Conservation (phyloP, 2,888 invertebrate species). For the Tetheella fluctuosa region DNA sequence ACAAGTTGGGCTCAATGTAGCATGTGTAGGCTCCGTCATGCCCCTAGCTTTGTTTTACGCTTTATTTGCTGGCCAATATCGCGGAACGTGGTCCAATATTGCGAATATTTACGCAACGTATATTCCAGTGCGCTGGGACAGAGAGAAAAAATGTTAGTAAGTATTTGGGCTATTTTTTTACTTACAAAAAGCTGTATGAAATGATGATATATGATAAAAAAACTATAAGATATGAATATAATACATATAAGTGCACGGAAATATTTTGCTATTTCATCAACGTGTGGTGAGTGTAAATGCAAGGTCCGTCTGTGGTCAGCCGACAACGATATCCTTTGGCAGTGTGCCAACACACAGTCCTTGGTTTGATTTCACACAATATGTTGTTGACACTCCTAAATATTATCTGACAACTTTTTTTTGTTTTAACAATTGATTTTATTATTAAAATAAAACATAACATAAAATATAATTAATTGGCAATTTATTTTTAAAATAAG, state of each 20-base stretch:
- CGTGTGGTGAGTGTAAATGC: neutral
- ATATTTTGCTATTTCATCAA: neutral
- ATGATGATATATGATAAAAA: too few relatives aligned
- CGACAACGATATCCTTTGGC: constrained; percentile 6
- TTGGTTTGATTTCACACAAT: constrained; percentile 5
- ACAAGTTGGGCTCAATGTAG: neutral
- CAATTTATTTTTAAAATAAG: too few relatives aligned
- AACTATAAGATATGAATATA: too few relatives aligned
- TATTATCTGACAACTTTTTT: neutral
- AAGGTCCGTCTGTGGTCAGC: neutral
- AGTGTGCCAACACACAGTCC: neutral
- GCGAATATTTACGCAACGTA: neutral
- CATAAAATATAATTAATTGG: too few relatives aligned
- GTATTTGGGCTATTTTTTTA: too few relatives aligned
- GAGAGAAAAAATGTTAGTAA: neutral
- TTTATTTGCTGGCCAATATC: constrained; percentile 6
- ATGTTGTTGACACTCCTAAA: neutral
- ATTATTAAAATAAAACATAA: too few relatives aligned
- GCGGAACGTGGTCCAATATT: neutral
- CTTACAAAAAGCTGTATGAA: too few relatives aligned
- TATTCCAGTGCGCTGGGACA: neutral
- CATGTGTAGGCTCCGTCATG: constrained; percentile 8
- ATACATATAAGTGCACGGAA: too few relatives aligned
- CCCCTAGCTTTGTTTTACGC: constrained; percentile 8
- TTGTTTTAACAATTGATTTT: neutral